Conservation (phyloP, 2,797 vertebrate species). For the Rousettus madagascariensis region DNA sequence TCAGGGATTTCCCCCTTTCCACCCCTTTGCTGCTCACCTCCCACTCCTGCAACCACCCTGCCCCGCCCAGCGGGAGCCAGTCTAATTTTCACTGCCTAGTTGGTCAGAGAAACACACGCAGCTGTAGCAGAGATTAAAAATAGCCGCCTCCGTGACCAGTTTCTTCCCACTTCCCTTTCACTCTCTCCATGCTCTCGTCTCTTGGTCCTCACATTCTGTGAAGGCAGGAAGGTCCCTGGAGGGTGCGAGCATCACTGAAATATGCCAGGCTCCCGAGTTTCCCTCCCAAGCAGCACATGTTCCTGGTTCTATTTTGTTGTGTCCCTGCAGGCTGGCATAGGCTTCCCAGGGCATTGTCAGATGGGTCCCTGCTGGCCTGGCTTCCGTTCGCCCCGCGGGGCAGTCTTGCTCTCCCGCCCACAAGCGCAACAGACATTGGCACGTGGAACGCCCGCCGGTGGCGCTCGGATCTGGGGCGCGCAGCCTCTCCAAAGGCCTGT, state of each 20-base stretch:
- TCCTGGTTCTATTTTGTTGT: neutral
- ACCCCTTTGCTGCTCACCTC: neutral
- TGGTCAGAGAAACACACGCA: constrained; percentile 47
- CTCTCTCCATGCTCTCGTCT: constrained; percentile 28
- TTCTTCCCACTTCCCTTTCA: constrained; percentile 72
- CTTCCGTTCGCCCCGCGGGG: neutral
- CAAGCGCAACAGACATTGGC: neutral
- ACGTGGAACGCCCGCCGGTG: rapidly evolving
- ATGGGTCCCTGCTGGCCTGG: neutral
- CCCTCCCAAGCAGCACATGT: constrained; percentile 24
- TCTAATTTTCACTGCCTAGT: constrained; percentile 59
- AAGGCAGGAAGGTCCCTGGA: constrained; percentile 34
- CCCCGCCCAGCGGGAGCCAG: neutral
- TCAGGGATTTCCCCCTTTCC: neutral
- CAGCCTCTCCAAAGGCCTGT: neutral
- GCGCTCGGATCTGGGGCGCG: neutral
- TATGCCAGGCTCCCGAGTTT: neutral
- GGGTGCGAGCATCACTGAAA: neutral
- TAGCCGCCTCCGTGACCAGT: constrained; percentile 66
- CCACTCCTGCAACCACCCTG: neutral
- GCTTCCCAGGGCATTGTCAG: neutral
- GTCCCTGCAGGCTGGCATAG: neutral
- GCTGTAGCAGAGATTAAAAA: constrained; percentile 74
- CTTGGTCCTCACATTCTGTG: constrained; percentile 54
- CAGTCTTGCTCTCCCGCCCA: neutral